Evolutionary conservation across 1,140 invertebrate genomes (phyloP).

Genomic region (Anagrus nilaparvatae): DNA sequence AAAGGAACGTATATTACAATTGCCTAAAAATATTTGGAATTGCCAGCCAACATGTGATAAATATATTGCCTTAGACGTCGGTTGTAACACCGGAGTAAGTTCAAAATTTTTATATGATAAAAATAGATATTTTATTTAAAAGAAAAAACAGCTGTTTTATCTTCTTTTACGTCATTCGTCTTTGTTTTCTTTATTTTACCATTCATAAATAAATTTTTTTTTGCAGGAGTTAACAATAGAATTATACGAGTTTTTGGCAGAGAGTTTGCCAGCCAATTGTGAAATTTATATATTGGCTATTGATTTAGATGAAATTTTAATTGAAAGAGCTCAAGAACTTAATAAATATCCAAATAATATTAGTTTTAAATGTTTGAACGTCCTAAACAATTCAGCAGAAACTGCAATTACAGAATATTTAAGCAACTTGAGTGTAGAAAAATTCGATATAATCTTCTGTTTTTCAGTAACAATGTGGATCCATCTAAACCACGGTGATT

Average conservation of each 20-base stretch:
- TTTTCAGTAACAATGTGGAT: constrained; percentile 85
- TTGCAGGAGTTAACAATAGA: constrained; percentile 51
- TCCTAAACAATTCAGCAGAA: too few species aligned
- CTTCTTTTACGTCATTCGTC: neutral
- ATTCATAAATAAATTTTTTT: constrained; percentile 13
- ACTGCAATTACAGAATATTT: too few species aligned
- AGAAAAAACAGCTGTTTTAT: too few species aligned
- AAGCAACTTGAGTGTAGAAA: constrained; percentile 28
- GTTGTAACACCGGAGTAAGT: constrained; percentile 66
- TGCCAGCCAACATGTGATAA: constrained; percentile 28
- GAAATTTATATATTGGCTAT: constrained; percentile 53
- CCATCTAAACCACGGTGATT: constrained; percentile 70
- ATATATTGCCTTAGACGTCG: constrained; percentile 59
- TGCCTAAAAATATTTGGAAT: constrained; percentile 41
- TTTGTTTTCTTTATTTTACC: too few species aligned
- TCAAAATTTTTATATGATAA: too few species aligned
- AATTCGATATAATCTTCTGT: constrained; percentile 64
- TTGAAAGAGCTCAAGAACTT: constrained; percentile 51
- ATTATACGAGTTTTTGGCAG: constrained; percentile 46
- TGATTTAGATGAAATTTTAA: constrained; percentile 62
- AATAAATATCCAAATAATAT: constrained; percentile 38
- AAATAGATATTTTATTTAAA: too few species aligned
- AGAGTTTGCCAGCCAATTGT: constrained; percentile 28
- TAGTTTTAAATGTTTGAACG: constrained; percentile 49
- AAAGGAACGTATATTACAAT: constrained; percentile 50